phyloP scores from a whole-genome alignment of 2,888 invertebrate genomes.

The Eilema griseolum region DNA sequence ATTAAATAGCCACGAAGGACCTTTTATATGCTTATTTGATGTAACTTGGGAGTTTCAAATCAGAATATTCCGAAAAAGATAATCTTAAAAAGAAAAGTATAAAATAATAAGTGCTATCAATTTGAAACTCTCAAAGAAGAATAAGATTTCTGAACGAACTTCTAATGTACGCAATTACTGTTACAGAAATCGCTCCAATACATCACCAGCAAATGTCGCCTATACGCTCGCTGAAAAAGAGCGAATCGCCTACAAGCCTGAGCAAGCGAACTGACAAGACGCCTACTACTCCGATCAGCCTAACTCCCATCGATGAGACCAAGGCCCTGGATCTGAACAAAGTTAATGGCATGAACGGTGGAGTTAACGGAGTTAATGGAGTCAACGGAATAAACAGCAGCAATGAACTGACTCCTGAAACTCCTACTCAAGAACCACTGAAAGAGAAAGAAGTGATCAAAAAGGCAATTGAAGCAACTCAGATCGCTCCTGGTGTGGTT shows the following conservation, averaged over 20 bases:
- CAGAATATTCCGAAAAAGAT: not conserved
- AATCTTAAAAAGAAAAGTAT: conserved; percentile 26
- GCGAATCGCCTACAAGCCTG: conserved; percentile 82
- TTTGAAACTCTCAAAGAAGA: conserved; percentile 53
- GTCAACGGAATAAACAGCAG: conserved; percentile 68
- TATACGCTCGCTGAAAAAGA: conserved; percentile 83
- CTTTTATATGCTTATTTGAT: conserved; percentile 60
- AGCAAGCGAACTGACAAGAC: conserved; percentile 85
- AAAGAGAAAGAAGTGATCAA: conserved; percentile 78
- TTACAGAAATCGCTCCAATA: conserved; percentile 85
- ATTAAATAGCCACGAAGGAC: conserved; percentile 40
- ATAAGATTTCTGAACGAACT: conserved; percentile 20
- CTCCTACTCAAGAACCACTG: conserved; percentile 71
- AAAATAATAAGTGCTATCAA: conserved; percentile 11
- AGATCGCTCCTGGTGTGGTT: conserved; percentile 85
- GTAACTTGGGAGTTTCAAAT: conserved; percentile 60
- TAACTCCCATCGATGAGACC: conserved; percentile 84
- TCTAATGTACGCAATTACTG: conserved; percentile 52
- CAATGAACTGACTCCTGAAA: conserved; percentile 78
- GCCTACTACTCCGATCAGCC: conserved; percentile 81
- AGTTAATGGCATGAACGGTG: conserved; percentile 71
- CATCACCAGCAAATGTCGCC: conserved; percentile 86
- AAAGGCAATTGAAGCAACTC: conserved; percentile 81
- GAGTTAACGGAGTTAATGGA: conserved; percentile 63
- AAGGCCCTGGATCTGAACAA: conserved; percentile 82